Evolutionary conservation across 2,113 vertebrate species (phyloP).

Genomic region (Tapirus terrestris): DNA sequence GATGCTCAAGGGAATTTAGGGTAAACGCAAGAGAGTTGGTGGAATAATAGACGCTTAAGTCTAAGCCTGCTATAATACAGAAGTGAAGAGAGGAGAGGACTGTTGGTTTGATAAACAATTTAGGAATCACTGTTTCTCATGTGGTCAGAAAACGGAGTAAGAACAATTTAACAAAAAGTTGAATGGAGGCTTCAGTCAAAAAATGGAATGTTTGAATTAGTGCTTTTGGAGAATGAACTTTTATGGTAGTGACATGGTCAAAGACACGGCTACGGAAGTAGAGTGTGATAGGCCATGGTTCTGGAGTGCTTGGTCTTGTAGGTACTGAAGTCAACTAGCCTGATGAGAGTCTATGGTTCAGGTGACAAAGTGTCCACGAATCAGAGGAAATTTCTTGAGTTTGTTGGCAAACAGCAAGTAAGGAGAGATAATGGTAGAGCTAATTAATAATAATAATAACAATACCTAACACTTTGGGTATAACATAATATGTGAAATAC

Average conservation of each 20-base stretch:
- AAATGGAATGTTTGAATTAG: neutral
- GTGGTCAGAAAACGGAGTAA: neutral
- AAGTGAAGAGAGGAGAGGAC: neutral
- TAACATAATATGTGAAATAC: neutral
- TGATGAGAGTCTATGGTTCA: neutral
- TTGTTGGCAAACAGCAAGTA: neutral
- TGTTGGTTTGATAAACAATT: neutral
- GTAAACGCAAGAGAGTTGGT: neutral
- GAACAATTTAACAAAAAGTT: neutral
- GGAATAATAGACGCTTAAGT: neutral
- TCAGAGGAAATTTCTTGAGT: neutral
- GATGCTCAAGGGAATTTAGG: neutral
- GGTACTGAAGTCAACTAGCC: neutral
- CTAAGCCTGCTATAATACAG: neutral
- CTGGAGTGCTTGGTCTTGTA: neutral
- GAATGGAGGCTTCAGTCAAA: neutral
- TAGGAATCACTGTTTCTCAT: neutral
- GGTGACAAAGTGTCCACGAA: neutral
- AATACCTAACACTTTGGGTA: neutral
- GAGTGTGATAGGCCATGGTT: neutral
- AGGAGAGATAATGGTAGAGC: neutral
- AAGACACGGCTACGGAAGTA: neutral
- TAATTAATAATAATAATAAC: neutral
- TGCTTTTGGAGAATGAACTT: slow-evolving; percentile 5
- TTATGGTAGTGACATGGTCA: neutral